Base-by-base conservation (phyloP, 2,888 invertebrate genomes). In the Neuroscelio doddi region DNA sequence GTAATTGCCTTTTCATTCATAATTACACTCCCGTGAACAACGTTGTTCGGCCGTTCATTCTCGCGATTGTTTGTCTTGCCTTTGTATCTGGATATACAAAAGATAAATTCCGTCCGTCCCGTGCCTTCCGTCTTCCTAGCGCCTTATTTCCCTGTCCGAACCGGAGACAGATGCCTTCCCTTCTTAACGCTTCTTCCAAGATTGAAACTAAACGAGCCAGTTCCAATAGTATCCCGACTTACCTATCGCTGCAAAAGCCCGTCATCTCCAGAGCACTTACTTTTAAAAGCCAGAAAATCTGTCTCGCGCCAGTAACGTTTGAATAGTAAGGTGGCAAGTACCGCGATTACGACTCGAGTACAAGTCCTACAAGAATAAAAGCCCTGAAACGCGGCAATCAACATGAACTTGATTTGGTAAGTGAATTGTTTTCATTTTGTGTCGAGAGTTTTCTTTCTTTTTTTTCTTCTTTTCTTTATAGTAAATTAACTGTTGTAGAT, bases 71-170 rank as follows among this genome's bases (percentile, higher is more conserved):
- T 12, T 14, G 26, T 5, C 47, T 52, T 53, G 56, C 26, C 41
- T 26, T 50, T 39, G 46, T 62, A 62, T 32, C 46, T 41, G 32
- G 12, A 47, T 44, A 50, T 34, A 53, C 38, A 53, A 52, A 15
- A 3, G 15, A 26, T 17, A 30, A 30, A 64, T 26, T 64, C 64
- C 64, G 64, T 64, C 59, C 59, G 51, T 53, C 44, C 59, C 46
- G 64, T 59, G 64, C 64, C 63, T 63, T 57, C 36, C 32, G 42
- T 52, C n/a, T n/a, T n/a, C 63, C 63, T 46, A 63, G 56, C 63
- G 63, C 63, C 64, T 64, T 64, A 64, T 47, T 51, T 46, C 50
- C 53, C 27, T 30, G 17, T 41, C 10, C 50, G 38, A 41, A 27
- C 14, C 1, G 2, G 44, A 21, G 21, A 41, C 41, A 10, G 15